phyloP scores from a whole-genome alignment of 2,797 vertebrate species.

The Spheniscus humboldti region DNA sequence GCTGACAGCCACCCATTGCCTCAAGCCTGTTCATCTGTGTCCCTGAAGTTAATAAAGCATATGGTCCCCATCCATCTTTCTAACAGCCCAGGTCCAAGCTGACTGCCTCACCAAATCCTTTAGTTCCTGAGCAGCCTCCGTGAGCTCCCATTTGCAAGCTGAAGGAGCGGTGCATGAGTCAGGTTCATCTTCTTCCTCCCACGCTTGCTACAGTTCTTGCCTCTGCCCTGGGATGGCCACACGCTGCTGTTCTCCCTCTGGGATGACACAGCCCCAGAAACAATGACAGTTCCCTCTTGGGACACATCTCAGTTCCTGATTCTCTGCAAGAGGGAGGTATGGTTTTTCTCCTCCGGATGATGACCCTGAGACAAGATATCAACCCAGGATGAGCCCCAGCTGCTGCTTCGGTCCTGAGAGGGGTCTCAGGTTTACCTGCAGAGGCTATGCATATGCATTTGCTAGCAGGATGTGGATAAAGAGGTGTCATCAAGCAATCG shows the following conservation, averaged over 20 bases:
- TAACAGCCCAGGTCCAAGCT: neutral
- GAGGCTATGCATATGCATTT: neutral
- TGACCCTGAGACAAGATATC: too few relatives aligned
- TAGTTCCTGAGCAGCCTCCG: neutral
- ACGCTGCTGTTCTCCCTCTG: neutral
- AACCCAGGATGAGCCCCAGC: neutral
- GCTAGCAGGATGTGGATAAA: neutral
- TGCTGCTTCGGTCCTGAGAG: neutral
- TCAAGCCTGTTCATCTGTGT: neutral
- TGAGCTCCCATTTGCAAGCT: neutral
- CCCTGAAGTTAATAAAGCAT: neutral
- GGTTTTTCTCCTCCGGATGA: neutral
- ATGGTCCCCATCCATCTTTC: neutral
- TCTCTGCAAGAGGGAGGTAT: neutral
- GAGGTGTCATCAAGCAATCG: neutral
- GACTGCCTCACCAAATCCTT: neutral
- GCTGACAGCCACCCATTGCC: neutral
- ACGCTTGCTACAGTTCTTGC: neutral
- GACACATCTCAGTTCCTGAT: neutral
- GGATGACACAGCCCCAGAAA: neutral
- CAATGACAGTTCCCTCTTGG: fast-evolving
- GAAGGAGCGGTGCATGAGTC: neutral
- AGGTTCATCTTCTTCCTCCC: neutral
- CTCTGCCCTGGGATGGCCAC: neutral
- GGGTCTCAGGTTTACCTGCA: neutral